Evolutionary conservation across 2,113 vertebrate genomes (phyloP).

Genomic region (Prietella phreatophila): DNA sequence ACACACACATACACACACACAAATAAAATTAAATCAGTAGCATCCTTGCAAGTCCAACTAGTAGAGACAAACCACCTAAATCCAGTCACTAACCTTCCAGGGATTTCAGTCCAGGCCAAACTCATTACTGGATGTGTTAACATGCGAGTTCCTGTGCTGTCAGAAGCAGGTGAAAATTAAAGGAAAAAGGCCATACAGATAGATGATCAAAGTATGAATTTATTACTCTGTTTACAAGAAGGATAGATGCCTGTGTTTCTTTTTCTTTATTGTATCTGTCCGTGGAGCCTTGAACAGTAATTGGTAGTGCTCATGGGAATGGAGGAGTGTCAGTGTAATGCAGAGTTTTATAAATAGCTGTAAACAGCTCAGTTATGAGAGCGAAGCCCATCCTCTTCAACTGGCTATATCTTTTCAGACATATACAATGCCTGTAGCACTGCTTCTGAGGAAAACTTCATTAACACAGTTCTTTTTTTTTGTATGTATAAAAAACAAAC

Average conservation of each 20-base stretch:
- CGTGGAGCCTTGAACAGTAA: constrained; percentile 1
- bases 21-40: constrained; percentile 23
- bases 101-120: constrained; percentile 15
- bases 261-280: constrained; percentile 33
- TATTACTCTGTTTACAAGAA: constrained; percentile 3
- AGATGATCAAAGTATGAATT: constrained; percentile 10
- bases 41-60: not conserved
- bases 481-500: no score
- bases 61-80: constrained; percentile 25
- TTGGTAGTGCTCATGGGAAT: constrained; percentile 38
- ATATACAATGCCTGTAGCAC: not conserved
- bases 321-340: constrained; percentile 36
- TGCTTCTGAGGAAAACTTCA: constrained; percentile 6
- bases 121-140: constrained; percentile 45
- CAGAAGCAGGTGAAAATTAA: constrained; percentile 37
- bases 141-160: constrained; percentile 11
- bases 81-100: constrained; percentile 14
- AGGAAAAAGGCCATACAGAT: constrained; percentile 11
- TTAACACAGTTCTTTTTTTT: not conserved
- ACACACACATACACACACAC: not conserved
- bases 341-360: constrained; percentile 34
- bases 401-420: not conserved
- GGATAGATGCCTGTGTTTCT: not conserved
- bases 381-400: not conserved
- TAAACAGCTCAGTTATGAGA: constrained; percentile 5